Percentiles rank a stretch among this genome's conserved stretches.
Evolutionary conservation across 2,888 invertebrate genomes (phyloP).

Genomic region (Cerastoderma edule): DNA sequence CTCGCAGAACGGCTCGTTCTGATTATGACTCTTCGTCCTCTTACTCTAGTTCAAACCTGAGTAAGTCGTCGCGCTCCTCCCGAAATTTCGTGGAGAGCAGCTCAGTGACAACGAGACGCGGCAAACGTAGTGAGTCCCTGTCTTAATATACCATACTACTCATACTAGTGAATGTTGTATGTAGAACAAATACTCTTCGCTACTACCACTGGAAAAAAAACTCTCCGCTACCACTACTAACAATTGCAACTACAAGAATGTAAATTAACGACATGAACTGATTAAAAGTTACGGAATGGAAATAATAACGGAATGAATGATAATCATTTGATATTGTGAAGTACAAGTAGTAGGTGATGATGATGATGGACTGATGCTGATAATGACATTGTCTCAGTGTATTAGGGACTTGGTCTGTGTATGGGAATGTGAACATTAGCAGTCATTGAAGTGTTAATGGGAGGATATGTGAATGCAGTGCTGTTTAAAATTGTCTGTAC

Average conservation of each 20-base stretch:
- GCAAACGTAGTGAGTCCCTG: slow-evolving; percentile 56
- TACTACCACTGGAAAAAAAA: neutral
- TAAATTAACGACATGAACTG: slow-evolving; percentile 7
- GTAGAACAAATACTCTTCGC: slow-evolving; percentile 17
- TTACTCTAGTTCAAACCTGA: slow-evolving; percentile 24
- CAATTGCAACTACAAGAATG: slow-evolving; percentile 6
- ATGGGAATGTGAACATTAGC: neutral
- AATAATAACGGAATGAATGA: slow-evolving; percentile 4
- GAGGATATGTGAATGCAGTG: slow-evolving; percentile 11
- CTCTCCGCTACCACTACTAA: slow-evolving; percentile 1
- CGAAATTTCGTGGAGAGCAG: slow-evolving; percentile 53
- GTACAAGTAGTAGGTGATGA: slow-evolving; percentile 2
- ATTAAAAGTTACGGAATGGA: no score
- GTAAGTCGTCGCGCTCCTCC: slow-evolving; percentile 39
- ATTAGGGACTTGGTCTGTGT: neutral
- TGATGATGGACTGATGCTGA: no score
- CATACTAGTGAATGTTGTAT: slow-evolving; percentile 56
- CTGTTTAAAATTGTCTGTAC: no score
- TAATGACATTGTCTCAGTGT: no score
- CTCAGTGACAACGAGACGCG: slow-evolving; percentile 46
- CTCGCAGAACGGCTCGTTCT: slow-evolving; percentile 37
- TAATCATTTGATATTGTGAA: slow-evolving; percentile 14
- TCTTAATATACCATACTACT: slow-evolving; percentile 50
- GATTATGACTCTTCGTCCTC: slow-evolving; percentile 33
- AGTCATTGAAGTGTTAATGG: no score